Percentiles rank a stretch among this genome's conserved stretches.
Conservation (phyloP, 2,888 invertebrate genomes). For the Acleris holmiana region DNA sequence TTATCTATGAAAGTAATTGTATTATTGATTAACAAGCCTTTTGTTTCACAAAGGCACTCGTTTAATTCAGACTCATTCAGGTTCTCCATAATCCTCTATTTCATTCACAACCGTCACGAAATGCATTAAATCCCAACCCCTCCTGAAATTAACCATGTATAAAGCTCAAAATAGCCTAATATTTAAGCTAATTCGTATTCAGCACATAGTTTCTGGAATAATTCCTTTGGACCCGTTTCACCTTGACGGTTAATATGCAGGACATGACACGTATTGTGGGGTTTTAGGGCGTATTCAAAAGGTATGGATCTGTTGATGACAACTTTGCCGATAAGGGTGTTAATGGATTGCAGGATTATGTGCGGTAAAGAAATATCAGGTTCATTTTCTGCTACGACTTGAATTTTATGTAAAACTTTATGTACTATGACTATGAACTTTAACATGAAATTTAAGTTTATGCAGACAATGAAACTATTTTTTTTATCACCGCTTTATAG, state of each 20-base stretch:
- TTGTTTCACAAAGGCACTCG: too few relatives aligned
- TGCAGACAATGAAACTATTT: too few relatives aligned
- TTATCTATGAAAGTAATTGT: too few relatives aligned
- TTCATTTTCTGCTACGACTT: too few relatives aligned
- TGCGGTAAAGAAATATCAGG: too few relatives aligned
- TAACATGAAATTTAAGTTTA: too few relatives aligned
- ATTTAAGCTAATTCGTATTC: conserved; percentile 34
- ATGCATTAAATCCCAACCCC: background rate
- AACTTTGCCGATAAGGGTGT: background rate
- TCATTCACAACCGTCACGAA: conserved; percentile 9
- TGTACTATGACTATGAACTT: too few relatives aligned
- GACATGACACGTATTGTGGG: conserved; percentile 26
- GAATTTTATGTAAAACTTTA: too few relatives aligned
- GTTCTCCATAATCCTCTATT: conserved; percentile 21
- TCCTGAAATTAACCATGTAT: conserved; percentile 5
- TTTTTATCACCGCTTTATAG: too few relatives aligned
- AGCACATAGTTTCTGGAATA: conserved; percentile 31
- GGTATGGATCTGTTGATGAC: conserved; percentile 10
- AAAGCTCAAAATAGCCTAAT: conserved; percentile 12
- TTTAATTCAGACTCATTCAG: background rate
- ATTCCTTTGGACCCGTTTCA: conserved; percentile 31
- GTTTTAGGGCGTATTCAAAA: background rate
- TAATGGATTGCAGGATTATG: background rate
- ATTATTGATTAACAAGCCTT: too few relatives aligned
- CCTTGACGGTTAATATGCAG: conserved; percentile 33